Conservation (phyloP, 2,797 vertebrate species). For the Urophycis tenuis region DNA sequence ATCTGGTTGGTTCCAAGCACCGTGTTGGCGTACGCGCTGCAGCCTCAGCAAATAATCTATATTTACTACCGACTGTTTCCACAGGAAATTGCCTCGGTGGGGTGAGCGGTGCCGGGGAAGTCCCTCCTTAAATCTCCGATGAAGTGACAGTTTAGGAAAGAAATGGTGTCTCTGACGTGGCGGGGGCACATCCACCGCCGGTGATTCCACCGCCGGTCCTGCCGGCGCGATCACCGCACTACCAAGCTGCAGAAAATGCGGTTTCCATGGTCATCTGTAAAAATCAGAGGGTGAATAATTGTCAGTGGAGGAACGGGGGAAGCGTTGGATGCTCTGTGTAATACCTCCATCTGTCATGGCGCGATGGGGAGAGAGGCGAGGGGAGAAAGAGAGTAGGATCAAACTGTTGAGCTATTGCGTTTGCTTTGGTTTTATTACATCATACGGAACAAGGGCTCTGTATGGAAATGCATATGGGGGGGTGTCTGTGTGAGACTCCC, state of each 20-base stretch:
- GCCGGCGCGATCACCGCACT: neutral
- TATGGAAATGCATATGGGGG: neutral
- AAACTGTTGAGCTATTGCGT: constrained; percentile 14
- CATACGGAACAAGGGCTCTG: constrained; percentile 3
- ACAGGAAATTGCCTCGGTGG: constrained; percentile 70
- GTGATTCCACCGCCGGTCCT: neutral
- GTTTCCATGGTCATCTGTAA: constrained; percentile 28
- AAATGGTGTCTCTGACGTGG: neutral
- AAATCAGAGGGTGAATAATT: constrained; percentile 34
- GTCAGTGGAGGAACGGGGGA: neutral
- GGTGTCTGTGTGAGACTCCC: neutral
- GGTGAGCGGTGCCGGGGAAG: constrained; percentile 49
- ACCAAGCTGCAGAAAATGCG: constrained; percentile 13
- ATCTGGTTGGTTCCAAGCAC: constrained; percentile 71
- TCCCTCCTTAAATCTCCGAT: constrained; percentile 61
- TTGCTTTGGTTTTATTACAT: constrained; percentile 35
- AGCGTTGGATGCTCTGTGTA: constrained; percentile 15
- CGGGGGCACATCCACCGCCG: neutral
- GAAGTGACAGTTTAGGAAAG: constrained; percentile 25
- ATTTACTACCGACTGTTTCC: constrained; percentile 82
- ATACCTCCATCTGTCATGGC: constrained; percentile 29
- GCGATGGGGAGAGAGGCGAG: neutral
- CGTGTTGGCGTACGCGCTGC: constrained; percentile 62
- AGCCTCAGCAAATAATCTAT: constrained; percentile 80
- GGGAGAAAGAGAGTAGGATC: neutral